These are phyloP conservation scores for Smithornis capensis DNA, from an alignment of 2,113 vertebrate species.

Conservation along the genomic window DNA sequence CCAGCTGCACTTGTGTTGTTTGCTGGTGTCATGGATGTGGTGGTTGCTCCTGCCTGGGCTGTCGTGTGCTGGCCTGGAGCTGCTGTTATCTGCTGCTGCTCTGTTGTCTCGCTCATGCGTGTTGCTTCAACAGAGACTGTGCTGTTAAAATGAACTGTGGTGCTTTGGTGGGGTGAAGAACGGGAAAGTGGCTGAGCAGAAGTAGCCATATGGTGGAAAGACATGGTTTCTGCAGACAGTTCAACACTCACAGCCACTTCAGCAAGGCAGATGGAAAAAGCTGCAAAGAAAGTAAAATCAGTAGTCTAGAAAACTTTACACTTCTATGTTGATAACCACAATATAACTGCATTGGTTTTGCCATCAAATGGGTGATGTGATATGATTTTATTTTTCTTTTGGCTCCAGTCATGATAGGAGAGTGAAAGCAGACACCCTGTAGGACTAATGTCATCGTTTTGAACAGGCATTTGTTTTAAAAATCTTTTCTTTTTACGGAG, in stretches of 20 bases:
- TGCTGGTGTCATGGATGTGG: neutral
- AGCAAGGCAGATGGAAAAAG: constrained; percentile 29
- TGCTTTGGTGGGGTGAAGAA: neutral
- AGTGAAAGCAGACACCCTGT: neutral
- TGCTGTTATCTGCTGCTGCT: neutral
- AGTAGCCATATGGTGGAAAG: neutral
- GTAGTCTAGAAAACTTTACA: neutral
- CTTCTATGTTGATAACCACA: neutral
- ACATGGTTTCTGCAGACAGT: neutral
- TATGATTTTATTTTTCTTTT: neutral
- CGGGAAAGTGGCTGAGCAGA: neutral
- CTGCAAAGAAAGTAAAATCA: constrained; percentile 58
- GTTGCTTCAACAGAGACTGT: neutral
- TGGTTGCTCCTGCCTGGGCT: neutral
- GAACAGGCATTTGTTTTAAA: too few relatives aligned
- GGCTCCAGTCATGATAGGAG: neutral
- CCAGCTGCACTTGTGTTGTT: neutral
- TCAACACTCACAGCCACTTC: neutral
- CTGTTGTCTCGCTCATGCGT: neutral
- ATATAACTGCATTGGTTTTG: neutral
- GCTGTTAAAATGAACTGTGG: neutral
- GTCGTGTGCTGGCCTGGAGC: neutral
- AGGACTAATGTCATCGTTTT: too few relatives aligned
- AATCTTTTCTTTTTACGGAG: too few relatives aligned
- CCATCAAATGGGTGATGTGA: neutral